A percentile compares a stretch with the other conserved stretches of the same genome.
Conservation (phyloP, 1,140 invertebrate genomes). For the Monochamus saltuarius region DNA sequence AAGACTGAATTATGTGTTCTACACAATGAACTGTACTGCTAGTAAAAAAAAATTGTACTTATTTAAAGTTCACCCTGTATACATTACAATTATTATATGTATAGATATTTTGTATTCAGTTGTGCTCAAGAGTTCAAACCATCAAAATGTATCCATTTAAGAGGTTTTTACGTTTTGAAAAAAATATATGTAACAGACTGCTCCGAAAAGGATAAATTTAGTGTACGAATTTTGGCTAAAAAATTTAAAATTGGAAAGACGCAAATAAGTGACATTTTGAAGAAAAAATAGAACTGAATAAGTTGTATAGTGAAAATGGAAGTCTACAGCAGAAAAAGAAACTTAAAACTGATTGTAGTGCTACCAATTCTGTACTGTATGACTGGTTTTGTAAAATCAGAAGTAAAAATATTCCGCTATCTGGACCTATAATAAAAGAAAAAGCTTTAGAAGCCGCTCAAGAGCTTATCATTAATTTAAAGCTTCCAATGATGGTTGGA, state of each 20-base stretch:
- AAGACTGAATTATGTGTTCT: too few species aligned
- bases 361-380: constrained; percentile 15
- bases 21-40: too few species aligned
- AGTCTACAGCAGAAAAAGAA: constrained; percentile 7
- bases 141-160: too few species aligned
- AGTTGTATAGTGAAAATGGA: constrained; percentile 8
- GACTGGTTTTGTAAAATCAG: constrained; percentile 19
- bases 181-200: not conserved
- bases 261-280: constrained; percentile 16
- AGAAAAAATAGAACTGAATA: constrained; percentile 16
- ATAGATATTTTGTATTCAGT: too few species aligned
- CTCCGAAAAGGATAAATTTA: constrained; percentile 12
- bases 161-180: too few species aligned
- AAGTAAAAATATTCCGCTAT: constrained; percentile 15
- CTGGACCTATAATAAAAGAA: constrained; percentile 13
- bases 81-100: too few species aligned
- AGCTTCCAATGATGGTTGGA: constrained; percentile 26
- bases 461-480: constrained; percentile 5
- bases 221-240: constrained; percentile 13
- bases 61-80: too few species aligned
- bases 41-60: too few species aligned
- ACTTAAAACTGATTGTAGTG: not conserved
- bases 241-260: constrained; percentile 18
- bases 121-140: too few species aligned
- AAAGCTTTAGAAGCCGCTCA: constrained; percentile 17